Conservation (phyloP, 2,888 invertebrate species). For the Incurvaria masculella region DNA sequence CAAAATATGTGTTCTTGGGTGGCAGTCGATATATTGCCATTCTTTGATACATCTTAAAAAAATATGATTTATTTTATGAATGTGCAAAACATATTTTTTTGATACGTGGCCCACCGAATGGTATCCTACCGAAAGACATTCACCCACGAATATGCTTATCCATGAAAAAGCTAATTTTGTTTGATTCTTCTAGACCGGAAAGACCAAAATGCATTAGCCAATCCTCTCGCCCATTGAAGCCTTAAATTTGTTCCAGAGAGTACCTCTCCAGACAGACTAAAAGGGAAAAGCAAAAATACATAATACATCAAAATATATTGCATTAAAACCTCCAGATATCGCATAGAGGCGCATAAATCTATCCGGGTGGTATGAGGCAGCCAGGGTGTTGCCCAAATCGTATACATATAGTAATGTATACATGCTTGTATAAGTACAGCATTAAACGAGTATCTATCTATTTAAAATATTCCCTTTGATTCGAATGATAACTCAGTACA, state of each 20-base stretch:
- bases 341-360: conserved; percentile 38
- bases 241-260: not conserved
- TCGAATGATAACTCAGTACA: conserved; percentile 42
- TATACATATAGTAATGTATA: not conserved
- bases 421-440: not conserved
- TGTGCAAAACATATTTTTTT: no score
- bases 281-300: conserved; percentile 27
- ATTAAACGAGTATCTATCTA: conserved; percentile 31
- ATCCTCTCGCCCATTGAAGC: not conserved
- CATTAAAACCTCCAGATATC: conserved; percentile 30
- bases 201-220: not conserved
- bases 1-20: not conserved
- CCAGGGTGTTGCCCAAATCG: conserved; percentile 27
- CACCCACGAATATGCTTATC: no score
- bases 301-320: conserved; percentile 43
- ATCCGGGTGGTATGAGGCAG: conserved; percentile 37
- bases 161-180: no score
- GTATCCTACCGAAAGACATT: no score
- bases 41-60: no score
- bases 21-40: no score
- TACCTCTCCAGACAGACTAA: conserved; percentile 10
- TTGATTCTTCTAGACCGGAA: no score
- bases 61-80: no score
- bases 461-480: conserved; percentile 59
- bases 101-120: no score